These are phyloP conservation scores for Melospiza georgiana DNA, from an alignment of 2,113 vertebrate genomes.

Conservation along the genomic window DNA sequence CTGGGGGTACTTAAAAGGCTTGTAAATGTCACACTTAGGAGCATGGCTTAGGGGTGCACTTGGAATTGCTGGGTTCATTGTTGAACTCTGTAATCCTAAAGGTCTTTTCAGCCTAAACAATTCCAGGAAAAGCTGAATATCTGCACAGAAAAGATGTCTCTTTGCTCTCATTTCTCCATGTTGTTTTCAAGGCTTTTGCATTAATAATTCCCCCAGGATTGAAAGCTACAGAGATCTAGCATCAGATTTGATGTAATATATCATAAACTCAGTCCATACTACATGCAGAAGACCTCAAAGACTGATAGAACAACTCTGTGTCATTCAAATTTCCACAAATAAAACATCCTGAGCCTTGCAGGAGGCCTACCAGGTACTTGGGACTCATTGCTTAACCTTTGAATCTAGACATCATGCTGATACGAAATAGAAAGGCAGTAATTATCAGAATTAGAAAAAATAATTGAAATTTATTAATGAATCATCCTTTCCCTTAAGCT, in stretches of 20 bases:
- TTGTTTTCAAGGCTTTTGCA: neutral
- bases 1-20: neutral
- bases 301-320: neutral
- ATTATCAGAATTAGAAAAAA: slow-evolving; percentile 72
- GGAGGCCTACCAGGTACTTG: neutral
- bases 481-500: slow-evolving; percentile 25
- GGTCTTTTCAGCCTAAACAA: neutral
- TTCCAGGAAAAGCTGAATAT: neutral
- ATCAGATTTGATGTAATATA: neutral
- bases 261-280: neutral
- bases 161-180: neutral
- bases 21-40: neutral
- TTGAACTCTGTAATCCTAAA: neutral
- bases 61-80: neutral
- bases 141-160: neutral
- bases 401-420: slow-evolving; percentile 28
- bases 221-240: neutral
- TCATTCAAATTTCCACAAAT: slow-evolving; percentile 12
- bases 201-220: neutral
- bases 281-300: neutral
- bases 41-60: neutral
- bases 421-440: slow-evolving; percentile 35
- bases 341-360: neutral
- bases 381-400: slow-evolving; percentile 12
- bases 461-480: slow-evolving; percentile 66